Percentiles rank a stretch among this genome's conserved stretches.
phyloP scores from a whole-genome alignment of 2,113 vertebrate genomes.

The Xiphorhynchus elegans region DNA sequence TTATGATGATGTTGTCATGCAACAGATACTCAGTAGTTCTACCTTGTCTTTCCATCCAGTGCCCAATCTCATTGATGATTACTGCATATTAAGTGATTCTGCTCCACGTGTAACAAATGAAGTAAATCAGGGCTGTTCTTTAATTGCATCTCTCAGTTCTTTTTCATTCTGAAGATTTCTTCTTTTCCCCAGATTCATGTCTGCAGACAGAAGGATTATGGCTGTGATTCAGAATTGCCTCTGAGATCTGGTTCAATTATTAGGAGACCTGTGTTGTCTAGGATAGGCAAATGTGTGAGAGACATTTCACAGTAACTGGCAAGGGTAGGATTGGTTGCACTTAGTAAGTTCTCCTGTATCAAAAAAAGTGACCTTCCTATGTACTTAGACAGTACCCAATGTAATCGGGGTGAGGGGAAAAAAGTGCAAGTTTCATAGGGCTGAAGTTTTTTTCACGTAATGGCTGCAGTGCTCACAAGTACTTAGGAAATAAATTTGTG shows the following conservation, averaged over 20 bases:
- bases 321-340: neutral
- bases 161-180: neutral
- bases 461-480: neutral
- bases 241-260: neutral
- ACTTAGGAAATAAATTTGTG: neutral
- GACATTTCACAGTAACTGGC: neutral
- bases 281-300: neutral
- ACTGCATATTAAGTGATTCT: neutral
- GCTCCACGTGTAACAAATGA: neutral
- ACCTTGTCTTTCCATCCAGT: neutral
- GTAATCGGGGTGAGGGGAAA: neutral
- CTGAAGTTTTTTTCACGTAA: neutral
- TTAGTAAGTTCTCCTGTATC: neutral
- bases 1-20: neutral
- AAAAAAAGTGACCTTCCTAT: neutral
- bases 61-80: neutral
- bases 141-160: neutral
- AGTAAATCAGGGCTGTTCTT: neutral
- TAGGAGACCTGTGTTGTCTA: neutral
- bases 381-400: neutral
- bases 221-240: neutral
- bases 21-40: neutral
- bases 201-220: neutral
- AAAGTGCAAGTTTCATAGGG: neutral
- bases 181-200: neutral